Percentiles rank a stretch among this genome's conserved stretches.
Evolutionary conservation across 2,888 invertebrate species (phyloP).

Genomic region (Ypsolopha scabrella): DNA sequence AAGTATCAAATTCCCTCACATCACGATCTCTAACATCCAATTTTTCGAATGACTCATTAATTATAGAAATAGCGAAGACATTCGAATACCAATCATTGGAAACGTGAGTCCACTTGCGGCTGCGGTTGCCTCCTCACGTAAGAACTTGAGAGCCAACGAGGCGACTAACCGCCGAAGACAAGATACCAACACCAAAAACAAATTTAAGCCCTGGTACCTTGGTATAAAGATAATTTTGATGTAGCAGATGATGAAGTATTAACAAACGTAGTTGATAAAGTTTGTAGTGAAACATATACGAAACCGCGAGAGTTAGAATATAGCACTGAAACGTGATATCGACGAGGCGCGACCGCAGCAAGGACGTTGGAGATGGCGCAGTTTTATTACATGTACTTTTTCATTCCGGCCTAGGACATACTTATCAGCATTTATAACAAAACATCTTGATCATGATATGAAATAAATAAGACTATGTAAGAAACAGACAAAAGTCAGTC

Average conservation of each 20-base stretch:
- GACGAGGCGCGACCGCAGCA: slow-evolving; percentile 1
- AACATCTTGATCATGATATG: no score
- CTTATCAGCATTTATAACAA: no score
- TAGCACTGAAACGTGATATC: not conserved
- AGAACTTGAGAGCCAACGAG: not conserved
- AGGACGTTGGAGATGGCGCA: not conserved
- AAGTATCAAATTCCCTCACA: no score
- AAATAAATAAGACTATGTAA: no score
- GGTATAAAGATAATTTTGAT: no score
- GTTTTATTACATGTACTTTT: not conserved
- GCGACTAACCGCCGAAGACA: slow-evolving; percentile 1
- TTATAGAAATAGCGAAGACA: slow-evolving; percentile 8
- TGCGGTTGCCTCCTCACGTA: slow-evolving; percentile 1
- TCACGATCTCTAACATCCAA: no score
- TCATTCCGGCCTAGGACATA: no score
- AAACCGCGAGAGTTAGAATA: not conserved
- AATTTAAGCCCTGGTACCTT: not conserved
- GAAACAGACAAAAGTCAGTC: no score
- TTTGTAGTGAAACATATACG: not conserved
- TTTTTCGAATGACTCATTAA: no score
- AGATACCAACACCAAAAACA: not conserved
- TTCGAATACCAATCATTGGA: not conserved
- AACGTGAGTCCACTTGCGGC: slow-evolving; percentile 6
- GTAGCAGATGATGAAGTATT: not conserved
- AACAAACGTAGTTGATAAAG: not conserved